Evolutionary conservation across 2,113 vertebrate species (phyloP).

Genomic region (Ceuthmochares aereus): DNA sequence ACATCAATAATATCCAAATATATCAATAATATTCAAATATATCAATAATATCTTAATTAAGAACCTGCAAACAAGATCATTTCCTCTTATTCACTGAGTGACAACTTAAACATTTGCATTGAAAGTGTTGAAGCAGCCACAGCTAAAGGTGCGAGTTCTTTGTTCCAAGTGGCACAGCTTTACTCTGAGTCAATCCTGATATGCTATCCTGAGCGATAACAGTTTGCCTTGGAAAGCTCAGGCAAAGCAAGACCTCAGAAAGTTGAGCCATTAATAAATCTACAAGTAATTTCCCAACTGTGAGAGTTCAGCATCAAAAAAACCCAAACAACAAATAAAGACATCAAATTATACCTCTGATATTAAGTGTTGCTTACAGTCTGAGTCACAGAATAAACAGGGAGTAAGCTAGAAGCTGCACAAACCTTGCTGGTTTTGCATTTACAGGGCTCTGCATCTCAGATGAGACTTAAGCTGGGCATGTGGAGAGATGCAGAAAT

Average conservation of each 20-base stretch:
- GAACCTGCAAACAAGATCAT: neutral
- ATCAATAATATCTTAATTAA: neutral
- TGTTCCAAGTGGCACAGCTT: neutral
- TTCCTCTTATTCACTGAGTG: neutral
- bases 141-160: neutral
- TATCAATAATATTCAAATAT: neutral
- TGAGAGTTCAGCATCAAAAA: fast-evolving
- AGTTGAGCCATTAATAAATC: neutral
- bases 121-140: neutral
- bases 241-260: neutral
- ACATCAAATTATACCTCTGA: neutral
- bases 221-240: neutral
- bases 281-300: neutral
- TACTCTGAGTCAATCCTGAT: neutral
- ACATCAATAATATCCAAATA: neutral
- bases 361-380: neutral
- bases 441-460: slow-evolving; percentile 28
- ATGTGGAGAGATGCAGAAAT: slow-evolving; percentile 67
- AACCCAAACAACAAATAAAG: neutral
- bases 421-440: slow-evolving; percentile 15
- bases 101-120: neutral
- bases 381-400: neutral
- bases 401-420: neutral
- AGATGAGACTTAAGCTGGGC: slow-evolving; percentile 57
- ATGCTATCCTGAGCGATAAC: neutral